phyloP scores from a whole-genome alignment of 2,113 vertebrate genomes.

The Otolemur garnettii region DNA sequence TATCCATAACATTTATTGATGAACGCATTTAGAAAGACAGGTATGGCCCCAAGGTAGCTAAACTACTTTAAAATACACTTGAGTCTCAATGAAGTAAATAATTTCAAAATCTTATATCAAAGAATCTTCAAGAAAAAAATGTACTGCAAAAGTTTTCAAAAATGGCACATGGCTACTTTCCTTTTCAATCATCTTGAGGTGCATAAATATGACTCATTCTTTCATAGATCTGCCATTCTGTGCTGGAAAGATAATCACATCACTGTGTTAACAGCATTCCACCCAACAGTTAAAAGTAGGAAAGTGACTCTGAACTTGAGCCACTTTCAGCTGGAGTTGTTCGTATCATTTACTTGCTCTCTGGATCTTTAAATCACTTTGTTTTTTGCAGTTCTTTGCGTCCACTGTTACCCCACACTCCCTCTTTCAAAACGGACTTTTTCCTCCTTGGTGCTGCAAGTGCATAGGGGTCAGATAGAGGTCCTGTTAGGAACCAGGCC shows the following conservation, averaged over 20 bases:
- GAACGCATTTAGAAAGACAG: background rate
- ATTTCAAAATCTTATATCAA: conserved; percentile 42
- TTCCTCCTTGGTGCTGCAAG: background rate
- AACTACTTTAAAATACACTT: background rate
- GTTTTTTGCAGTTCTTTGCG: background rate
- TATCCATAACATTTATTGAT: conserved; percentile 2
- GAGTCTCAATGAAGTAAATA: background rate
- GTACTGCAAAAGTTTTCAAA: background rate
- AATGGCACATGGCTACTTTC: background rate
- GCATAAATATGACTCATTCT: background rate
- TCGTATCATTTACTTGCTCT: background rate
- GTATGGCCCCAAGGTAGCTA: background rate
- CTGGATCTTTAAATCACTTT: background rate
- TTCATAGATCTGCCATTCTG: background rate
- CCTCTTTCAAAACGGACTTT: background rate
- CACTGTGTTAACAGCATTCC: background rate
- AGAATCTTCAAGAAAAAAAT: background rate
- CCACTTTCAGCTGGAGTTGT: background rate
- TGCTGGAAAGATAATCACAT: conserved; percentile 13
- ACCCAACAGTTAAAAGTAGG: background rate
- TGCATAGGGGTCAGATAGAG: too few relatives aligned
- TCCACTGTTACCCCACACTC: background rate
- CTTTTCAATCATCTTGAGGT: background rate
- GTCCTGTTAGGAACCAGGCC: too few relatives aligned
- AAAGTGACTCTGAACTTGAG: background rate